These are phyloP conservation scores for Coccyzus lansbergi DNA, from an alignment of 2,797 vertebrate genomes.

Conservation along the genomic window DNA sequence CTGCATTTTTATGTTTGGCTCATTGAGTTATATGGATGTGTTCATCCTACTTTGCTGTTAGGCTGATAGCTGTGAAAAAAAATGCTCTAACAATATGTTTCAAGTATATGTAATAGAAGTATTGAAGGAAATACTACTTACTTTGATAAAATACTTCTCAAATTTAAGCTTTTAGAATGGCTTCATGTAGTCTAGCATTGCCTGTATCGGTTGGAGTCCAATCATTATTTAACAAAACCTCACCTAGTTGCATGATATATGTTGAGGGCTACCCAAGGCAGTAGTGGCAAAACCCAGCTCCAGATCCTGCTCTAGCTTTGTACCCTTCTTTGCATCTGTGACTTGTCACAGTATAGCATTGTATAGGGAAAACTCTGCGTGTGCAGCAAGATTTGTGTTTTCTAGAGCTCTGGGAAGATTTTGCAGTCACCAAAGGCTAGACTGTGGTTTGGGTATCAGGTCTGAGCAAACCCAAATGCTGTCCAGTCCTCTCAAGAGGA, in stretches of 20 bases:
- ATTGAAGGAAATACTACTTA: conserved; percentile 19
- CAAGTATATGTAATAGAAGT: background rate
- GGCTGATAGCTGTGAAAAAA: background rate
- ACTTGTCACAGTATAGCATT: background rate
- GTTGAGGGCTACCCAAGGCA: background rate
- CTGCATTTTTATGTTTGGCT: conserved; percentile 33
- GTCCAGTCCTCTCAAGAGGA: background rate
- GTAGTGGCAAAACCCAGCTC: background rate
- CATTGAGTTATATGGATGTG: background rate
- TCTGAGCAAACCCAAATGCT: background rate
- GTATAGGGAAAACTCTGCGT: rapidly evolving
- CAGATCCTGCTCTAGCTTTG: background rate
- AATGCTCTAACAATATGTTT: background rate
- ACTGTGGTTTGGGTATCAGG: background rate
- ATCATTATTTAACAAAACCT: background rate
- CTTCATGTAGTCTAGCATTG: background rate
- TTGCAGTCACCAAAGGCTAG: background rate
- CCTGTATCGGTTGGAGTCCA: background rate
- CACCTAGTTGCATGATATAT: background rate
- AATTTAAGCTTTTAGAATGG: conserved; percentile 1
- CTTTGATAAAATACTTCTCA: background rate
- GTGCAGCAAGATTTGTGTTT: background rate
- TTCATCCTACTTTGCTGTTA: conserved; percentile 3
- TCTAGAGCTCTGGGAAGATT: background rate
- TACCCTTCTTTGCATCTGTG: background rate